Base-by-base conservation (phyloP, 2,113 vertebrate species). In the Neotragus pygmaeus region DNA sequence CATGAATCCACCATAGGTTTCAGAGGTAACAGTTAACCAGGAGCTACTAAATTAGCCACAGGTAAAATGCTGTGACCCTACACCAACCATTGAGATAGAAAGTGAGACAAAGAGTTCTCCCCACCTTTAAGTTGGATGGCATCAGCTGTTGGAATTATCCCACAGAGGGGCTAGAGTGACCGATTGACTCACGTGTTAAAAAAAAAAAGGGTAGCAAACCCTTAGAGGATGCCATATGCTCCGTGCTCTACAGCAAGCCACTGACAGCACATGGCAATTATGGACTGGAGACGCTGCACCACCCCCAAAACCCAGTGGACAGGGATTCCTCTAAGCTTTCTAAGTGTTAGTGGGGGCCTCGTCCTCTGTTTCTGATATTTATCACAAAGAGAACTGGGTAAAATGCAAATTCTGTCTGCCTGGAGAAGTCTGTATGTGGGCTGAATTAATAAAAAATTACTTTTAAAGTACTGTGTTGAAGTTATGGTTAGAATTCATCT, bases 191-290 rank as follows among this genome's bases (percentile, higher is more conserved):
- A 96, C 97, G 98, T 21, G 43, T 98, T 98, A 39, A 43, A 75
- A 25, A 73, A 73, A 95, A 89, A 98, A 98, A 98, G 96, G 95
- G 95, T 98, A 98, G 89, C 53, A 80, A 98, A 96, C 98, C 98
- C 98, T 98, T 96, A 97, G 99, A 98, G 98, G 96, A 98, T 90
- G 97, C 98, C 99, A 98, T 98, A 98, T 99, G 98, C 78, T 98
- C 97, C 57, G 70, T 92, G 97, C 95, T 98, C 98, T 97, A 95
- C 98, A 95, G 97, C 96, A 97, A 97, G 92, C 98, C 97, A 94
- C 39, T 16, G 97, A 96, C 0, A 2, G 96, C 97, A 96, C 96
- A 88, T 51, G 94, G 96, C 96, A 98, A 98, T 98, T 98, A 98
- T 94, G 96, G 97, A 96, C 88, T 92, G 94, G 95, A 95, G 96